Conservation (phyloP, 2,888 invertebrate species). For the Imbricaverruca yamaguchii region DNA sequence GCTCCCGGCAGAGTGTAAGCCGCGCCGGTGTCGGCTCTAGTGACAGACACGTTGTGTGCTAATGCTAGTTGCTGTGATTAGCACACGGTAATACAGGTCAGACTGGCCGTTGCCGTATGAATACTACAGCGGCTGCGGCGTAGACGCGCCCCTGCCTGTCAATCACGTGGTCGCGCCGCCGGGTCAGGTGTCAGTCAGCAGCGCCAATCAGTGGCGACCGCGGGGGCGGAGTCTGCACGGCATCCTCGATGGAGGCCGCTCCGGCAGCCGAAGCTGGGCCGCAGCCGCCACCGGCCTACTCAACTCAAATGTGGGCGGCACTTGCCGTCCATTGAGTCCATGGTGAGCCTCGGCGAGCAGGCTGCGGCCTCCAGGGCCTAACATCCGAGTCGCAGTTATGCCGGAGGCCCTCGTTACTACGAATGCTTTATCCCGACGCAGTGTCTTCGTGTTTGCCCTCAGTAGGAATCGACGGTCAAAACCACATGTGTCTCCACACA, state of each 20-base stretch:
- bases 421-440: too few species aligned
- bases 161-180: neutral
- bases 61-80: neutral
- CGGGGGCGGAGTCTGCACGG: neutral
- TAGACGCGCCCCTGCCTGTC: neutral
- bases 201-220: neutral
- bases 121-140: neutral
- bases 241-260: too few species aligned
- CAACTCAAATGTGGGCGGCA: neutral
- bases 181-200: constrained; percentile 13
- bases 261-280: too few species aligned
- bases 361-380: too few species aligned
- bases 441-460: too few species aligned
- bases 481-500: too few species aligned
- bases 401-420: too few species aligned
- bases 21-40: neutral
- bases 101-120: neutral
- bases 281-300: too few species aligned
- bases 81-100: neutral
- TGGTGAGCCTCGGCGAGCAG: too few species aligned
- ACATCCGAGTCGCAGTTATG: too few species aligned
- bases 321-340: neutral
- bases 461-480: too few species aligned
- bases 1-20: neutral
- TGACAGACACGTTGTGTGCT: neutral